A percentile compares a stretch with the other conserved stretches of the same genome.
These are phyloP conservation scores for Chionodraco myersi DNA, from an alignment of 2,113 vertebrate genomes.

Conservation along the genomic window DNA sequence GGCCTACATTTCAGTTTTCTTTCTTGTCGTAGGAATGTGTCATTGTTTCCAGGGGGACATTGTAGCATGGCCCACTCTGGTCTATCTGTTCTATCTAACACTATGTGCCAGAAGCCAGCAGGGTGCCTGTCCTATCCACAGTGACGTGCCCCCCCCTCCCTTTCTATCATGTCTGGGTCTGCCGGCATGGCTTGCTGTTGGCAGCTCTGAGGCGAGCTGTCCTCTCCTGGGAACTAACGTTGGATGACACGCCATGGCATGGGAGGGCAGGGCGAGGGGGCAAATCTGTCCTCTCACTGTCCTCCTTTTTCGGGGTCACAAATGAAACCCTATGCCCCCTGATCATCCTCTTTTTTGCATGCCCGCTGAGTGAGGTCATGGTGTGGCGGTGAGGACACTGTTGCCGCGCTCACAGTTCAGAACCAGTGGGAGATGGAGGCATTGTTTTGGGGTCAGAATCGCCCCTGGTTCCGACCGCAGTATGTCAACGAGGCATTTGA, in stretches of 20 bases:
- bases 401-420: not conserved
- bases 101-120: not conserved
- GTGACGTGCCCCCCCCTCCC: slow-evolving; percentile 6
- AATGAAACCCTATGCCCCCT: slow-evolving; percentile 5
- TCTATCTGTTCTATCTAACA: no score
- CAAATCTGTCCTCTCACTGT: slow-evolving; percentile 12
- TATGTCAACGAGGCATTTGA: slow-evolving; percentile 28
- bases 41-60: not conserved
- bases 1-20: not conserved
- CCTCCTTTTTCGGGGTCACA: slow-evolving; percentile 48
- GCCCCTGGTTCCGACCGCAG: not conserved
- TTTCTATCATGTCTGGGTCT: slow-evolving; percentile 25
- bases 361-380: slow-evolving; percentile 8
- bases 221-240: slow-evolving; percentile 43
- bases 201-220: slow-evolving; percentile 60
- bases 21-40: not conserved
- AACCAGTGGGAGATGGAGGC: slow-evolving; percentile 38
- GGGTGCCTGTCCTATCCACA: slow-evolving; percentile 29
- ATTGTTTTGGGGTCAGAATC: slow-evolving; percentile 53
- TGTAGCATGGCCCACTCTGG: not conserved
- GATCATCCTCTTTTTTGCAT: not conserved
- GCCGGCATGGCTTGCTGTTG: slow-evolving; percentile 32
- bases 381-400: not conserved
- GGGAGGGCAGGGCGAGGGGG: slow-evolving; percentile 12
- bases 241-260: slow-evolving; percentile 35